Percentiles rank a stretch among this genome's conserved stretches.
Conservation (phyloP, 2,888 invertebrate species). For the Metalampra italica region DNA sequence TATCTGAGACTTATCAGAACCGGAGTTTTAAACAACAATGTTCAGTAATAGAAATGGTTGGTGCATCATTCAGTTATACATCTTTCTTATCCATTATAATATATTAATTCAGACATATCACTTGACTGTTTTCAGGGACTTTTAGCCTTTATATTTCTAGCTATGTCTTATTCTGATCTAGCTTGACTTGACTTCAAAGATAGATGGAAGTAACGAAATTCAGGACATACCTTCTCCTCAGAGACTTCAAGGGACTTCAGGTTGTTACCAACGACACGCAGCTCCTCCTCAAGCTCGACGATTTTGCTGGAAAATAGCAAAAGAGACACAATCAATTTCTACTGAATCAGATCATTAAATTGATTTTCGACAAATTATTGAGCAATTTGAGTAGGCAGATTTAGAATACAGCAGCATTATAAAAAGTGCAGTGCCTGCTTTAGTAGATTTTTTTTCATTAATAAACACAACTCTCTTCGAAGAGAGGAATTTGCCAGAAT, state of each 20-base stretch:
- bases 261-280: constrained; percentile 99
- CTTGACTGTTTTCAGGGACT: background rate
- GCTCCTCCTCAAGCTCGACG: constrained; percentile 99
- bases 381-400: too few relatives aligned
- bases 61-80: constrained; percentile 51
- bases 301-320: constrained; percentile 89
- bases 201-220: constrained; percentile 8
- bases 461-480: too few relatives aligned
- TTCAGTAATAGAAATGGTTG: constrained; percentile 39
- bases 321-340: constrained; percentile 50
- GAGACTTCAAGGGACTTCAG: constrained; percentile 99
- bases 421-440: too few relatives aligned
- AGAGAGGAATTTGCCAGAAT: background rate
- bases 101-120: background rate
- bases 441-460: too few relatives aligned
- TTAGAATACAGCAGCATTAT: too few relatives aligned
- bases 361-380: background rate
- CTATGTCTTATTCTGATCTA: constrained; percentile 2
- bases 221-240: constrained; percentile 96
- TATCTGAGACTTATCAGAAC: too few relatives aligned
- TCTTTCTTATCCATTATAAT: background rate
- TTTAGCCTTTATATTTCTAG: background rate
- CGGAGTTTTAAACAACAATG: too few relatives aligned
- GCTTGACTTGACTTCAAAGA: constrained; percentile 2
- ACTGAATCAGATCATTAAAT: constrained; percentile 25